Base-by-base conservation (phyloP, 2,797 vertebrate species). In the Meda fulgida region DNA sequence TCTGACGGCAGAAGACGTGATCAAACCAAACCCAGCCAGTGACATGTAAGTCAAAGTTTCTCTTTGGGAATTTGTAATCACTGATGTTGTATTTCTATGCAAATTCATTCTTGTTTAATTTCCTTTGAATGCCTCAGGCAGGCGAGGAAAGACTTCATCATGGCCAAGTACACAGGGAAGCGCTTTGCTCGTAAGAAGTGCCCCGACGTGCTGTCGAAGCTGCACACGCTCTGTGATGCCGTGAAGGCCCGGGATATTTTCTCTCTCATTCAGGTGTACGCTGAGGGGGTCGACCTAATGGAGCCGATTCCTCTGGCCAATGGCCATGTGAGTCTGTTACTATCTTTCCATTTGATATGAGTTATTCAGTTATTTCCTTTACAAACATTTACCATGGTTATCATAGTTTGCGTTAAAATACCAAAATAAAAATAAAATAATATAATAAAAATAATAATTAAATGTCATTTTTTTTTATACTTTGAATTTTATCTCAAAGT, bases 71-170 rank as follows among this genome's bases (percentile, higher is more conserved):
- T 78, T 69, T 84, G 2, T 43, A 1, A 11, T 65, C 8, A 16
- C n/a, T 14, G 16, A 31, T 65, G 10, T 48, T 80, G 29, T 43
- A 3, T 66, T 40, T 23, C 31, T 2, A 23, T 80, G 31, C 40
- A 34, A 80, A 65, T 46, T 13, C 1, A 65, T 65, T 26, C n/a
- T 67, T 67, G 7, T 48, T 67, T 51, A 18, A 71, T 71, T 58
- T 18, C 16, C 23, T 48, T n/a, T 84, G 10, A 72, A 77, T 88
- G 85, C 92, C 94, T 88, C 94, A 99, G 98, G 98, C 97, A 97
- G 89, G 97, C 97, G 80, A 96, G 98, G 92, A 99, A 99, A 94
- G 98, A 99, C 95, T 99, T 99, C 93, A 99, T 99, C 91, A 96
- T 94, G 3, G 97, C 98, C 91, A 99, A 99, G 91, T 99, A 99